Evolutionary conservation across 2,797 vertebrate genomes (phyloP), one percentile per base, ranked within the genome.

Genomic region (Channa striata): DNA sequence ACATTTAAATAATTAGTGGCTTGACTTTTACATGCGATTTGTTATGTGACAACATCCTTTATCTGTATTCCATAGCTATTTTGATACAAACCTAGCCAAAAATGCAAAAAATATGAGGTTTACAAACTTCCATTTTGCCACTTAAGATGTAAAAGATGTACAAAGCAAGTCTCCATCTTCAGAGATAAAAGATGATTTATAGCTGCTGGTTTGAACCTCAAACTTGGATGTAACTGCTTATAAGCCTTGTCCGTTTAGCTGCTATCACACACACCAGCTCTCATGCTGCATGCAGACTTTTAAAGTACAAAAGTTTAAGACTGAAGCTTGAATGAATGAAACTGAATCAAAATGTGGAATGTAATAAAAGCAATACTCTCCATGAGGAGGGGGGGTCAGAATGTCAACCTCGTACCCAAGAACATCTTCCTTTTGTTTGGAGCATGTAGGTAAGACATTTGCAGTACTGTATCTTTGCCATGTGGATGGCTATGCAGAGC

Each of bases 21-120:
- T 46, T 17, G 64, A 50, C 73, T 79, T 78, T 62, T 68, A 37
- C 19, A 43, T 74, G 64, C 47, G 61, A 77, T 80, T 85, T 87
- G 72, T 87, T 85, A 85, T 76, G 57, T 62, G 59, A 77, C 48
- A 56, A 44, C 87, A 85, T 89, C 72, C 81, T 88, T 83, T 85
- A 83, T 89, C 90, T 83, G 80, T 88, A 85, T 80, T 82, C 76
- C 80, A 83, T 77, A 79, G 82, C 83, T 88, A 82, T 88, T 90
- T 91, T 90, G 87, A 80, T 88, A 91, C 79, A 86, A 88, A 87
- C 68, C 78, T 78, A 88, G 84, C 80, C 84, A 90, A 90, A 89
- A 90, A 87, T 80, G 82, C 82, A 88, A 86, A 88, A 89, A 85
- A 90, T 71, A 84, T 72, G 77, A 91, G 78, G 88, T 91, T 92